phyloP scores from a whole-genome alignment of 2,888 invertebrate genomes.

The Lasioglossum zephyrum region DNA sequence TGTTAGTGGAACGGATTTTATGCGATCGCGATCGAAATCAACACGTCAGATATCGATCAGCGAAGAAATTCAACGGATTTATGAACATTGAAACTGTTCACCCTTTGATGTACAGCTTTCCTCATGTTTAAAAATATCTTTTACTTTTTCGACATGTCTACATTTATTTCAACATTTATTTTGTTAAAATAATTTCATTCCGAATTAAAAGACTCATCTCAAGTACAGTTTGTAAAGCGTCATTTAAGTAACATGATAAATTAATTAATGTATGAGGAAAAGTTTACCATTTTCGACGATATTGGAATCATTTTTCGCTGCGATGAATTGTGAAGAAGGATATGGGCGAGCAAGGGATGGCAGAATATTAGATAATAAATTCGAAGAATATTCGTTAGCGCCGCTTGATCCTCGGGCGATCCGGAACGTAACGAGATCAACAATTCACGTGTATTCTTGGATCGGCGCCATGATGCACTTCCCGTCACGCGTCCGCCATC shows the following conservation, averaged over 20 bases:
- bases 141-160: not conserved
- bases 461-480: not conserved
- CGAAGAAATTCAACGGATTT: not conserved
- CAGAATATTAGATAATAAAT: not conserved
- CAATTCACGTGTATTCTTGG: slow-evolving; percentile 7
- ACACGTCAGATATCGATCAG: not conserved
- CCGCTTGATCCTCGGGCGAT: not conserved
- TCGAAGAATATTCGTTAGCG: not conserved
- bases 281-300: not conserved
- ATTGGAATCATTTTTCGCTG: not conserved
- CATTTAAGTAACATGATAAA: too few relatives aligned
- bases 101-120: too few relatives aligned
- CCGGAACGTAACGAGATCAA: not conserved
- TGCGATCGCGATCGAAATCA: not conserved
- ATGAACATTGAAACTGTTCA: not conserved
- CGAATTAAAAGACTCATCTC: too few relatives aligned
- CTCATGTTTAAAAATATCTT: not conserved
- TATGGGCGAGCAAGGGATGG: not conserved
- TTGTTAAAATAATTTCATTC: too few relatives aligned
- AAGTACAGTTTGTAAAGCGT: too few relatives aligned
- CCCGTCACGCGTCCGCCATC: slow-evolving; percentile 1
- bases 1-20: not conserved
- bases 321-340: not conserved
- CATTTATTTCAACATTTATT: not conserved
- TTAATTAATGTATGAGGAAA: too few relatives aligned